Conservation (phyloP, 2,888 invertebrate species). For the Ischnura elegans region DNA sequence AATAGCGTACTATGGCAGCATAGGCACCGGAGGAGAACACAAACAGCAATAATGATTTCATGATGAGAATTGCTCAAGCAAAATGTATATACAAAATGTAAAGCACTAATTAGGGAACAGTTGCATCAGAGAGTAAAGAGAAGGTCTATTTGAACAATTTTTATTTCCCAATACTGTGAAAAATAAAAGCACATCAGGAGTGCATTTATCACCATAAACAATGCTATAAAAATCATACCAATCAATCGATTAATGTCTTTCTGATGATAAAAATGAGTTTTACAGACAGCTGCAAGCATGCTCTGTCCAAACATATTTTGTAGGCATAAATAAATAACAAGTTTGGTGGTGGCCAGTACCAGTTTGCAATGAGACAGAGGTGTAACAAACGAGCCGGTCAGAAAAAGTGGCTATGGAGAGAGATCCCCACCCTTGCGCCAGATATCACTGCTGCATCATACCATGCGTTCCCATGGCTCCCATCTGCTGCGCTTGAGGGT, state of each 20-base stretch:
- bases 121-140: too few relatives aligned
- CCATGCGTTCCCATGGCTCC: constrained; percentile 42
- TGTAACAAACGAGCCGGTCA: background rate
- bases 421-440: background rate
- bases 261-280: background rate
- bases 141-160: background rate
- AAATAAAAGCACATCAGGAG: constrained; percentile 31
- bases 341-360: background rate
- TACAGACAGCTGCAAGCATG: background rate
- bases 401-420: background rate
- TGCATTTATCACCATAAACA: constrained; percentile 21
- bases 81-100: too few relatives aligned
- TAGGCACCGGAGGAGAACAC: too few relatives aligned
- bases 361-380: background rate
- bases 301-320: constrained; percentile 1
- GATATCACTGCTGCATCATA: constrained; percentile 53
- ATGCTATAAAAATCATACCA: constrained; percentile 26
- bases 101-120: too few relatives aligned
- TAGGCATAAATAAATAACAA: constrained; percentile 20
- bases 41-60: too few relatives aligned
- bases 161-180: constrained; percentile 38
- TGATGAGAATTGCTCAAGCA: too few relatives aligned
- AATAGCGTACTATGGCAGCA: too few relatives aligned
- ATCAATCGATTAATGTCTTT: background rate
- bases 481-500: constrained; percentile 54